These are phyloP conservation scores for Tortrix viridana DNA, from an alignment of 2,888 invertebrate genomes.

Conservation along the genomic window DNA sequence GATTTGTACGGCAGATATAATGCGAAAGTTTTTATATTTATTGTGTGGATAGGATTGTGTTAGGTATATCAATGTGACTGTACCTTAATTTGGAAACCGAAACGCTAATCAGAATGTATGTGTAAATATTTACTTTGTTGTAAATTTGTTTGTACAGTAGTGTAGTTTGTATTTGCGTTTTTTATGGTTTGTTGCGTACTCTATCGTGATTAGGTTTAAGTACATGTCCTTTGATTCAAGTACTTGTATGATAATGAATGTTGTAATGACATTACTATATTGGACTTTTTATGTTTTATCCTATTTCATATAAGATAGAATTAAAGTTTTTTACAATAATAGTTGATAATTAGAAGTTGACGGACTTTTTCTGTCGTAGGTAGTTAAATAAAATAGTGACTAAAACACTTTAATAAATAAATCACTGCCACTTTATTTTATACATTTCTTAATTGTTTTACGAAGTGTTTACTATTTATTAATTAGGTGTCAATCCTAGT, in stretches of 20 bases:
- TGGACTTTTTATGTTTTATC: slow-evolving; percentile 19
- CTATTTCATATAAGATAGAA: slow-evolving; percentile 12
- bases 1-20: slow-evolving; percentile 39
- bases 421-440: slow-evolving; percentile 75
- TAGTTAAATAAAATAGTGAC: slow-evolving; percentile 49
- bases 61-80: slow-evolving; percentile 47
- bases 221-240: slow-evolving; percentile 5
- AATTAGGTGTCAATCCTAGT: slow-evolving; percentile 80
- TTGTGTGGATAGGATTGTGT: slow-evolving; percentile 28
- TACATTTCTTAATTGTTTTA: slow-evolving; percentile 39
- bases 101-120: slow-evolving; percentile 20
- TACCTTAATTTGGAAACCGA: slow-evolving; percentile 38
- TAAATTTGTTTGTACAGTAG: slow-evolving; percentile 46
- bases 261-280: slow-evolving; percentile 9
- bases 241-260: slow-evolving; percentile 4
- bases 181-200: slow-evolving; percentile 20
- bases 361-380: slow-evolving; percentile 44
- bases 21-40: slow-evolving; percentile 40
- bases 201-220: slow-evolving; percentile 6
- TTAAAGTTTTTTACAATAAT: slow-evolving; percentile 7
- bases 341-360: slow-evolving; percentile 12
- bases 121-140: slow-evolving; percentile 49
- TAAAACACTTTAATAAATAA: slow-evolving; percentile 46
- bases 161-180: slow-evolving; percentile 23
- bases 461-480: slow-evolving; percentile 43